Percentiles rank a stretch among this genome's conserved stretches.
Evolutionary conservation across 2,888 invertebrate species (phyloP).

Genomic region (Rotaria socialis): DNA sequence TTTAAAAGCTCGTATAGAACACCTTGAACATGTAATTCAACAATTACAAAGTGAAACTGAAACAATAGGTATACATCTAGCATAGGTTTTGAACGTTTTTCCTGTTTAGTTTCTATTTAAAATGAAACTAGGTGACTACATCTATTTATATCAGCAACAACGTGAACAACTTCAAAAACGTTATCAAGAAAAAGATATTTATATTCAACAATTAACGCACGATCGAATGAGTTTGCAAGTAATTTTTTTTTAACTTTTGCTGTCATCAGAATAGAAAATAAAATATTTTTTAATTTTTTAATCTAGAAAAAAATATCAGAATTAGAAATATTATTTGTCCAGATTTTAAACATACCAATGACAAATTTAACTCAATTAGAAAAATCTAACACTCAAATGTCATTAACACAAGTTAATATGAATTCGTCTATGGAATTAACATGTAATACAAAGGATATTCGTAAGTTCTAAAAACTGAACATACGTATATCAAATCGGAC

Average conservation of each 20-base stretch:
- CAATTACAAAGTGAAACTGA: constrained; percentile 93
- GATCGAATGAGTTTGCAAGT: neutral
- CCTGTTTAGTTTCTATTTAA: constrained; percentile 47
- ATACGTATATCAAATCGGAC: too few species aligned
- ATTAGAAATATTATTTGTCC: neutral
- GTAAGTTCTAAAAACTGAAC: neutral
- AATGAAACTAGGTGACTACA: constrained; percentile 83
- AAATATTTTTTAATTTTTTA: neutral
- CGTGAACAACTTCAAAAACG: constrained; percentile 77
- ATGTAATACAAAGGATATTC: neutral
- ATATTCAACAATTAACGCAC: constrained; percentile 18
- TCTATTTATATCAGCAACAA: constrained; percentile 90
- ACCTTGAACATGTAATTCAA: constrained; percentile 82
- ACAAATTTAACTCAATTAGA: too few species aligned
- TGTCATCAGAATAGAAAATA: neutral
- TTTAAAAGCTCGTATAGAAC: constrained; percentile 83
- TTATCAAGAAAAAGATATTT: constrained; percentile 76
- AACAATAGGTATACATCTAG: constrained; percentile 71
- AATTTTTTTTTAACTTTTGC: too few species aligned
- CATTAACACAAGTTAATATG: too few species aligned
- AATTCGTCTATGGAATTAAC: too few species aligned
- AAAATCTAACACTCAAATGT: too few species aligned
- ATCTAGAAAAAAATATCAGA: constrained; percentile 3
- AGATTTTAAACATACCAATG: neutral
- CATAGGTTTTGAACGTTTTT: neutral